These are phyloP conservation scores for Cephus spinipes DNA, from an alignment of 2,888 invertebrate genomes.

Conservation along the genomic window DNA sequence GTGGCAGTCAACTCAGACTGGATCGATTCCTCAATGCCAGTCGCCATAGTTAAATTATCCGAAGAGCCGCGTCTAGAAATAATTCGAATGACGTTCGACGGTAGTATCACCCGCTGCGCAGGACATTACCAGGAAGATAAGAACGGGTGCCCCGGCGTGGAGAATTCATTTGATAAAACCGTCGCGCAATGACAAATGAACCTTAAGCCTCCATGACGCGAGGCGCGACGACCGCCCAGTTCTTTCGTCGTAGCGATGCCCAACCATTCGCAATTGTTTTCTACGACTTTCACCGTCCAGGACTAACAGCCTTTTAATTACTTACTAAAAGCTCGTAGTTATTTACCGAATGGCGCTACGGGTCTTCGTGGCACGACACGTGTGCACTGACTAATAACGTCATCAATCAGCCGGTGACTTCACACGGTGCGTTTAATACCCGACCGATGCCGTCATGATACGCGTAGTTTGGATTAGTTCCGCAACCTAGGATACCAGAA, in stretches of 20 bases:
- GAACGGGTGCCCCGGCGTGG: slow-evolving; percentile 3
- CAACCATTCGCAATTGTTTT: slow-evolving; percentile 4
- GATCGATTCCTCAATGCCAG: background rate
- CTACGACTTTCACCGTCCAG: background rate
- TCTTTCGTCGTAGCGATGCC: background rate
- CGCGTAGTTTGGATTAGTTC: slow-evolving; percentile 59
- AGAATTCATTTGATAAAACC: slow-evolving; percentile 9
- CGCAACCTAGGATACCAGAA: slow-evolving; percentile 44
- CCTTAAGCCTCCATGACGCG: background rate
- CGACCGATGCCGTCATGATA: slow-evolving; percentile 57
- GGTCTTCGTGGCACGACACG: background rate
- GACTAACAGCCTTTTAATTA: slow-evolving; percentile 4
- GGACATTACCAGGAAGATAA: slow-evolving; percentile 3
- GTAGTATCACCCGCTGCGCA: slow-evolving; percentile 25
- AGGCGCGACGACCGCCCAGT: background rate
- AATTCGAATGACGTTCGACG: slow-evolving; percentile 26
- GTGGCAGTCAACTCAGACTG: background rate
- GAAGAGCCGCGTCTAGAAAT: slow-evolving; percentile 14
- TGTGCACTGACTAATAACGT: slow-evolving; percentile 56
- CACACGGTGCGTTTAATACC: slow-evolving; percentile 47
- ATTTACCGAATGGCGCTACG: slow-evolving; percentile 6
- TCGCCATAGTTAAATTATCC: background rate
- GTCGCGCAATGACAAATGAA: slow-evolving; percentile 7
- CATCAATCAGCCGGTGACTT: slow-evolving; percentile 60
- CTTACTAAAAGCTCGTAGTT: slow-evolving; percentile 4